Evolutionary conservation across 2,888 invertebrate genomes (phyloP).

Genomic region (Pammene fasciana): DNA sequence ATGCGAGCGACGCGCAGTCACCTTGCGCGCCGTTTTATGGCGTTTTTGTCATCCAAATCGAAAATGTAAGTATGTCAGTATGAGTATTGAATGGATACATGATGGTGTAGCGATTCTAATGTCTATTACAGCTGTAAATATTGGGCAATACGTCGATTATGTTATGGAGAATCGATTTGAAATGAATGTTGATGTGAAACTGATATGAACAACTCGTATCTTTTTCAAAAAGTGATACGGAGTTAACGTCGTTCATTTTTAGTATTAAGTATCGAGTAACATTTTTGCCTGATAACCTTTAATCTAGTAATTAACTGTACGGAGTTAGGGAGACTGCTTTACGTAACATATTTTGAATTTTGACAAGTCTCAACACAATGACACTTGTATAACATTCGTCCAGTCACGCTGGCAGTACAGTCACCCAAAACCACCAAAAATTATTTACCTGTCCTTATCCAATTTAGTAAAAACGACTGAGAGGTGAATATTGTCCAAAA

Average conservation of each 20-base stretch:
- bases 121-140: slow-evolving; percentile 29
- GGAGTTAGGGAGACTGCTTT: background rate
- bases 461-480: background rate
- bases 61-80: background rate
- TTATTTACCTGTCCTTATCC: slow-evolving; percentile 21
- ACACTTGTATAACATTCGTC: slow-evolving; percentile 35
- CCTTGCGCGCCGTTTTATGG: slow-evolving; percentile 45
- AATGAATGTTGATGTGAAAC: too few species aligned
- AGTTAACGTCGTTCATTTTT: too few species aligned
- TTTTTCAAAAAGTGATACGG: too few species aligned
- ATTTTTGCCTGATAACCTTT: too few species aligned
- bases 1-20: slow-evolving; percentile 43
- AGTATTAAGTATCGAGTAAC: too few species aligned
- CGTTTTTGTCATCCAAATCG: background rate
- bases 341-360: slow-evolving; percentile 22
- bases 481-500: slow-evolving; percentile 17
- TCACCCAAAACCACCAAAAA: background rate
- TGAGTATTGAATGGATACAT: background rate
- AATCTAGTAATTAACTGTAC: too few species aligned
- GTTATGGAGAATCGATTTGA: too few species aligned
- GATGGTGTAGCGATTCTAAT: slow-evolving; percentile 26
- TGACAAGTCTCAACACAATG: slow-evolving; percentile 31
- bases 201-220: too few species aligned
- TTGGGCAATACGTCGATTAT: background rate
- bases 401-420: slow-evolving; percentile 25